Conservation (phyloP, 1,140 invertebrate species). For the Drosophila busckii region DNA sequence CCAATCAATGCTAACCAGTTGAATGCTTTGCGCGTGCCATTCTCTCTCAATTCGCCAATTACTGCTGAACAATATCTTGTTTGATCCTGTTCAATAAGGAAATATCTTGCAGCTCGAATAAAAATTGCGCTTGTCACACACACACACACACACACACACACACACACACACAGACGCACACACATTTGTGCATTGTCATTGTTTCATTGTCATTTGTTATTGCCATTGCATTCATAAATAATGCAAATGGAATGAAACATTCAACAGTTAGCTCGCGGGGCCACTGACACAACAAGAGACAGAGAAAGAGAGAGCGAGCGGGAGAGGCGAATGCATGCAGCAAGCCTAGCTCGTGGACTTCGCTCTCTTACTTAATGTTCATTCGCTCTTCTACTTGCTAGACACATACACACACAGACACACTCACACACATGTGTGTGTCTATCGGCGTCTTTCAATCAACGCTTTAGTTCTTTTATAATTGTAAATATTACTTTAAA, state of each 20-base stretch:
- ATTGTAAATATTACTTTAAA: too few relatives aligned
- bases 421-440: neutral
- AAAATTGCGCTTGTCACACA: neutral
- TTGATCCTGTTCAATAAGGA: slow-evolving; percentile 49
- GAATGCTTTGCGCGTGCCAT: slow-evolving; percentile 49
- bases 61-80: slow-evolving; percentile 62
- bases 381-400: neutral
- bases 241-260: too few relatives aligned
- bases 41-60: slow-evolving; percentile 48
- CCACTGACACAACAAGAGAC: too few relatives aligned
- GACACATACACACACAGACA: neutral
- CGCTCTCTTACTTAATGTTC: neutral
- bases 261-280: too few relatives aligned
- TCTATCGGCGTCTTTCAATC: slow-evolving; percentile 7
- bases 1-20: slow-evolving; percentile 20
- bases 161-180: neutral
- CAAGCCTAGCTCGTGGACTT: too few relatives aligned
- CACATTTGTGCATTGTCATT: neutral
- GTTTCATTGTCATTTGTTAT: too few relatives aligned
- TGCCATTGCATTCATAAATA: too few relatives aligned
- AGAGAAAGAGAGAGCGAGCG: too few relatives aligned
- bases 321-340: too few relatives aligned
- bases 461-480: neutral
- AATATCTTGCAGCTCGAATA: slow-evolving; percentile 8
- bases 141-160: neutral